Conservation (phyloP, 1,140 invertebrate genomes). For the Drosophila kurseongensis region DNA sequence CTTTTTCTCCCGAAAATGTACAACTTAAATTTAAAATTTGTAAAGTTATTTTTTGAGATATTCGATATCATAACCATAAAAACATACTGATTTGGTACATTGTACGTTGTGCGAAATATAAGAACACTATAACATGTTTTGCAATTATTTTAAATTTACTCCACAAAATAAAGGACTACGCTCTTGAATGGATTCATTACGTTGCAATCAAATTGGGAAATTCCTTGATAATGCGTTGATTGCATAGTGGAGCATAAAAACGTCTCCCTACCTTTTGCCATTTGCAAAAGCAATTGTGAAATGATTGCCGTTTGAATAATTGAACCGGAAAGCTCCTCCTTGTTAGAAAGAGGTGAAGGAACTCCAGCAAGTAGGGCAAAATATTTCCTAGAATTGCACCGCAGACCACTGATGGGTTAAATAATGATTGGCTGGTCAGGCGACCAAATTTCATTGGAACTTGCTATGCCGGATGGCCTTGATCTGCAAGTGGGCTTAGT, state of each 20-base stretch:
- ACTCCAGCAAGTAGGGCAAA: background rate
- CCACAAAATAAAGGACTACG: background rate
- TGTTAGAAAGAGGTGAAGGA: conserved; percentile 29
- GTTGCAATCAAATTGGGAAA: background rate
- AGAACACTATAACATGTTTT: background rate
- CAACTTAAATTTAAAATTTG: too few relatives aligned
- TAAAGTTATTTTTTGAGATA: too few relatives aligned
- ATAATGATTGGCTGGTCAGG: conserved; percentile 3
- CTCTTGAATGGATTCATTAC: background rate
- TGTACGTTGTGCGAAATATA: too few relatives aligned
- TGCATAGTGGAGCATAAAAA: conserved; percentile 7
- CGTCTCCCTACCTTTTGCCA: background rate
- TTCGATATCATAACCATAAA: too few relatives aligned
- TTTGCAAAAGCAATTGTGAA: conserved; percentile 19
- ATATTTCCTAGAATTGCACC: conserved; percentile 4
- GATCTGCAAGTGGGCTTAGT: conserved; percentile 19
- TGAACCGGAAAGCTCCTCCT: conserved; percentile 9
- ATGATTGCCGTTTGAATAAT: conserved; percentile 43
- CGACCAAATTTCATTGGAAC: conserved; percentile 1
- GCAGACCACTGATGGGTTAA: background rate
- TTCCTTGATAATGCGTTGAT: conserved; percentile 9
- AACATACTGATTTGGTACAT: too few relatives aligned
- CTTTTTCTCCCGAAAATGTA: too few relatives aligned
- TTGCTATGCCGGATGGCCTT: conserved; percentile 10
- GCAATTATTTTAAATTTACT: too few relatives aligned